A percentile compares a stretch with the other conserved stretches of the same genome.
Evolutionary conservation across 2,113 vertebrate species (phyloP).

Genomic region (Tupaia chinensis): DNA sequence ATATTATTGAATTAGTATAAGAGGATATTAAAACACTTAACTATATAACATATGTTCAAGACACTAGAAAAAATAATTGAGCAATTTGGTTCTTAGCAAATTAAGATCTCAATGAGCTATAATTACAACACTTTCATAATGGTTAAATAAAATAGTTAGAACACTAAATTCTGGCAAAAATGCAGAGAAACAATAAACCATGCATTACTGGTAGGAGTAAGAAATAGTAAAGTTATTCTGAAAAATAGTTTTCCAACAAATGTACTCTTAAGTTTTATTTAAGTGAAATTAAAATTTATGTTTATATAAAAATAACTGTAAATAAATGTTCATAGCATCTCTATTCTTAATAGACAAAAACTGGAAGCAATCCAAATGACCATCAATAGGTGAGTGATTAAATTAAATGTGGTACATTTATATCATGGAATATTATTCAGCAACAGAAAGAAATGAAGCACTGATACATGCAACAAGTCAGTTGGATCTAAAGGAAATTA

Average conservation of each 20-base stretch:
- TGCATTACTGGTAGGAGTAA: background rate
- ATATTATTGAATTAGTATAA: background rate
- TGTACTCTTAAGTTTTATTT: background rate
- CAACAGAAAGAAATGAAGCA: background rate
- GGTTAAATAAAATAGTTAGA: background rate
- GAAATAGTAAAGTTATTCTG: background rate
- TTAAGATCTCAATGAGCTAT: background rate
- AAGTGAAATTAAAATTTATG: background rate
- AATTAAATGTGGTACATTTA: background rate
- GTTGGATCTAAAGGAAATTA: background rate
- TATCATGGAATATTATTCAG: background rate
- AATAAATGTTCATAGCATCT: background rate
- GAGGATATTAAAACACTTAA: background rate
- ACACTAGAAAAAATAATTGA: background rate
- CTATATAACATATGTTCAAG: background rate
- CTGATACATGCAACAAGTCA: background rate
- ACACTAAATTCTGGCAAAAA: background rate
- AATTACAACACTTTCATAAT: background rate
- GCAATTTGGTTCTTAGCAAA: background rate
- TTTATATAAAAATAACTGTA: background rate
- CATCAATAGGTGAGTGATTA: background rate
- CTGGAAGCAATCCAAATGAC: background rate
- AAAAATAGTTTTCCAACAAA: background rate
- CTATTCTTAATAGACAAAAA: background rate
- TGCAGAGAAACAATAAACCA: background rate